Evolutionary conservation across 2,888 invertebrate genomes (phyloP).

Genomic region (Andrena chrysosceles): DNA sequence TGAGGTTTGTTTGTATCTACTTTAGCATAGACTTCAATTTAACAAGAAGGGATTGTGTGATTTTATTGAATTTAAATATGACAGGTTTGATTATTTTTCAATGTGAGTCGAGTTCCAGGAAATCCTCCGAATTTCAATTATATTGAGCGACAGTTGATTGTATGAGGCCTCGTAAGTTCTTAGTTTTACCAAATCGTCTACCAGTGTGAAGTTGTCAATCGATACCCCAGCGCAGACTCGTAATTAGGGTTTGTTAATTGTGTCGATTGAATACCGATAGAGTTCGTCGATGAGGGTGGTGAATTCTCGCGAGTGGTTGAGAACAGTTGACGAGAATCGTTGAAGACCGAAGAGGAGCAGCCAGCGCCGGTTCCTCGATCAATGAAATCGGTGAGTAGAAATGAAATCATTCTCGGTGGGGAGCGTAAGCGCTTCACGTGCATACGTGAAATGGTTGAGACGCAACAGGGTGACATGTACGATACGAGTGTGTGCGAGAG

Average conservation of each 20-base stretch:
- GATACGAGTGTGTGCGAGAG: slow-evolving; percentile 3
- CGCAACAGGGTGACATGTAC: slow-evolving; percentile 59
- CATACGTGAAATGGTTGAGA: slow-evolving; percentile 28
- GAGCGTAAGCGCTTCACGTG: background rate
- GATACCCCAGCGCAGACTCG: slow-evolving; percentile 30
- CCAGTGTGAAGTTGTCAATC: slow-evolving; percentile 22
- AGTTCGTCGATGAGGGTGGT: slow-evolving; percentile 18
- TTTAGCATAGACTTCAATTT: too few relatives aligned
- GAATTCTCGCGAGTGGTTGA: slow-evolving; percentile 53
- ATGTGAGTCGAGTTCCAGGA: too few relatives aligned
- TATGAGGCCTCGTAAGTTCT: too few relatives aligned
- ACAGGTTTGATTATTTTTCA: too few relatives aligned
- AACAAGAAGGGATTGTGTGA: too few relatives aligned
- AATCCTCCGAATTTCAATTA: background rate
- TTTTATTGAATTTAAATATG: too few relatives aligned
- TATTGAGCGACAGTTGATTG: background rate
- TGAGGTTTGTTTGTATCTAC: too few relatives aligned
- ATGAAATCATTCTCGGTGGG: slow-evolving; percentile 43
- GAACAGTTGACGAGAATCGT: slow-evolving; percentile 45
- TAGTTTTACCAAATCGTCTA: background rate
- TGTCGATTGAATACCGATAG: slow-evolving; percentile 22
- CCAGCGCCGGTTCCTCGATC: slow-evolving; percentile 23
- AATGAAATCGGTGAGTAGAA: slow-evolving; percentile 48
- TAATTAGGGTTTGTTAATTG: slow-evolving; percentile 20
- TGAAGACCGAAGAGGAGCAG: slow-evolving; percentile 15